Base-by-base conservation (phyloP, 1,140 invertebrate species). In the Drosophila asahinai region DNA sequence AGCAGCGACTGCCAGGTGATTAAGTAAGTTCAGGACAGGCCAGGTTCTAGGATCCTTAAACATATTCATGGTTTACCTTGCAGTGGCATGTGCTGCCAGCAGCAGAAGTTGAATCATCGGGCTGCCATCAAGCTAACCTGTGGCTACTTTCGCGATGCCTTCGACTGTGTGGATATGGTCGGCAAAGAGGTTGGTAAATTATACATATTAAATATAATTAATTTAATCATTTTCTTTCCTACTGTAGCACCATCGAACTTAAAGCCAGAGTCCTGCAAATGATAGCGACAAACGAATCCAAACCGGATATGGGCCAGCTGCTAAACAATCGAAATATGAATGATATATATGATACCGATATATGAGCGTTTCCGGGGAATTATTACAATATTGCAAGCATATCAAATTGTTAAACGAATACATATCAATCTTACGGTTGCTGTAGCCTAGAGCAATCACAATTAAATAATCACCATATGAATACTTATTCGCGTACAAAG, bases 91-190 rank as follows among this genome's bases (percentile, higher is more conserved):
- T 98, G 97, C 93, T 98, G 97, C 93, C 97, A 98, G 92, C 94
- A 98, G 60, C 97, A 97, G 77, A 95, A 97, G 66, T 95, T 97
- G 81, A 67, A 91, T 49, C 97, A 98, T 92, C 94, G 97, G 48
- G 97, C 47, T 97, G 94, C 95, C 96, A 61, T 95, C 96, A 47
- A 94, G 97, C 92, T 97, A 95, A 96, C 97, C 73, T 98, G 97
- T 93, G 97, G 96, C 8, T 98, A 98, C 93, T 98, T 98, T 95
- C 97, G 97, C 84, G 97, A 98, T 81, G 96, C 97, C 15, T 94
- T 97, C 12, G 96, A 97, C 22, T 98, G 97, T 94, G 97, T 98
- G 74, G 97, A 97, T 2, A 83, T 91, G 63, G 59, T 60, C 4
- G 70, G 67, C 22, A 11, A 54, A 27, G 74, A 86, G 66, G 84